Evolutionary conservation across 2,113 vertebrate species (phyloP), one percentile per base, ranked within the genome.

Genomic region (Clarias batrachus): DNA sequence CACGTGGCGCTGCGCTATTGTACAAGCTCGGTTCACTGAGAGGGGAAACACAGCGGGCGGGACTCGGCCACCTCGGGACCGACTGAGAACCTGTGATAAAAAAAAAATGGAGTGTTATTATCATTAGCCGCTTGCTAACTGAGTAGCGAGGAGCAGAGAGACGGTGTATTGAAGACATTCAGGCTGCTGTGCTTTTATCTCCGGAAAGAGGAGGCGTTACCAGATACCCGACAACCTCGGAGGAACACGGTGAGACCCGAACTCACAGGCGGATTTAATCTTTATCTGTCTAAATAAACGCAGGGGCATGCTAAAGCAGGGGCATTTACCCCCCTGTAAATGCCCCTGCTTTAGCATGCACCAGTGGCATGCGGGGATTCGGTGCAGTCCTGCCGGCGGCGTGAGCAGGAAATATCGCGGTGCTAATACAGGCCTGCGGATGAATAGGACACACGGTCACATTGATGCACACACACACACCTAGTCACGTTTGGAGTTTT

Each of bases 361-460:
- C n/a, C n/a, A n/a, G 8, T 5, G 68, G 87, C 89, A 91, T 85
- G 86, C 73, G 84, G 88, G 83, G 88, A 86, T 92, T 88, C 89
- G 74, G 85, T 89, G 87, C 82, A 85, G 73, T 52, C 88, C 59
- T 41, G 82, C 84, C 88, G 71, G 90, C 88, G 89, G 86, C 86
- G 90, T 86, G 88, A 89, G 25, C 87, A 93, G 92, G 93, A 94
- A 92, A 92, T 63, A 81, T 90, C 89, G 92, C 83, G 85, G 90
- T 88, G 60, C 25, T 23, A 73, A 86, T 41, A 82, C 87, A 88
- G 92, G 90, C 93, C 92, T 78, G 86, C 83, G 82, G 84, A 85
- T 81, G 83, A 90, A 63, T 81, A 77, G 70, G 84, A 52, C 80
- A 59, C 66, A 84, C 13, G 16, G 71, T 21, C 48, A 27, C 81